Evolutionary conservation across 2,888 invertebrate species (phyloP), one percentile per base, ranked within the genome.

Genomic region (Apodemia zela): DNA sequence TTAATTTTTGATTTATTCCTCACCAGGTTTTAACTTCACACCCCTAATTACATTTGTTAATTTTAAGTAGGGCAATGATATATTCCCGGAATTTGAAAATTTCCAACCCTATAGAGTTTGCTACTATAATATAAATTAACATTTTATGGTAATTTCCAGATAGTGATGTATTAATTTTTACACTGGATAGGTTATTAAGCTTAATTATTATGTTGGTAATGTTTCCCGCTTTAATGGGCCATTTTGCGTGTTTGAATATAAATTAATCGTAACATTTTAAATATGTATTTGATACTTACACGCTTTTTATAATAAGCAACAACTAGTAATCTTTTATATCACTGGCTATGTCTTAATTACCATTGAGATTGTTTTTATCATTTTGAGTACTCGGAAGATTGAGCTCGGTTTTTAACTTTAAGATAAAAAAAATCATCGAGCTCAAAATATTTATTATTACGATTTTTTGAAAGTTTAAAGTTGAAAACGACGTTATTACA

Each of bases 1-100:
- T 51, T 11, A 5, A 11, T 51, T 51, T 51, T 51, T 18, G 51
- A 51, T 51, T 51, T 21, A 51, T 18, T 17, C n/a, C 21, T 21
- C 5, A 11, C 13, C 11, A 0, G 13, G 11, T n/a, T 11, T 54
- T 21, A 21, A 2, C 6, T 54, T 51, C 13, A 54, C 54, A 54
- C 54, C 54, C 54, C 51, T 51, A 25, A 51, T 51, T 51, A 51
- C 51, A 54, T 54, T 54, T 54, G 54, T 54, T 54, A 54, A 54
- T 21, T 54, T 54, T 21, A 54, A 54, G 54, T 54, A 54, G 21
- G 54, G 54, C 25, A 54, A 54, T 21, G 54, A 54, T 54, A 54
- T 54, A 54, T 54, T 25, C 51, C 51, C 51, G 21, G 21, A 17
- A 51, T 18, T 51, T 21, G 21, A 3, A 38, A 11, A 51, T 18